Base-by-base conservation (phyloP, 1,140 invertebrate species). In the Halesus radiatus region DNA sequence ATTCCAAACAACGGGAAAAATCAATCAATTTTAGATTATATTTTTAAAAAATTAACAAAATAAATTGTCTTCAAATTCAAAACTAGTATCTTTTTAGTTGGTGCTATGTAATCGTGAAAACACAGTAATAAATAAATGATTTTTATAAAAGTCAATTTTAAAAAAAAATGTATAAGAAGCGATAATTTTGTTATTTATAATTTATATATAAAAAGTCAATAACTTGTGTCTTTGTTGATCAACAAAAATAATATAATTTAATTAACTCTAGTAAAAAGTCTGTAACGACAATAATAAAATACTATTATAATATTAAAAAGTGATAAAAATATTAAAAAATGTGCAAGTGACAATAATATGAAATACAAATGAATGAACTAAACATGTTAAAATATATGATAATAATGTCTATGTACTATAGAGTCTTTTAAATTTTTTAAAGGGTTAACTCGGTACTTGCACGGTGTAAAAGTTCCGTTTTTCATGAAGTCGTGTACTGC, bases 281-380 rank as follows among this genome's bases (percentile, higher is more conserved):
- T 66, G 62, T 26, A 66, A 66, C 22, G 62, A 66, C 62, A 66
- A 66, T 66, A 66, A 66, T 66, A 66, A 26, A 66, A 66, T 26
- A 26, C 6, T 66, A 66, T 6, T 20, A 23, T 16, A n/a, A 66
- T 66, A 66, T 1, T 66, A 66, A 26, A 66, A 22, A 66, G 37
- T 45, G 37, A 45, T 45, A 45, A 45, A 37, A 45, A 13, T 45
- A 13, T 45, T 45, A 45, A 45, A 45, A 13, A 45, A 13, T 45
- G 23, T 66, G 62, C 26, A 66, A 26, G 22, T 66, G 26, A 66
- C 15, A 66, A 66, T 66, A 66, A 66, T 16, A 6, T 66, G 13
- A 26, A n/a, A 66, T 5, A 5, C 26, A 3, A 62, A 23, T 0
- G 15, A 8, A 64, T 26, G 10, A 66, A 66, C 29, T 15, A 3